Conservation (phyloP, 1,140 invertebrate species). For the Zaprionus kolodkinae region DNA sequence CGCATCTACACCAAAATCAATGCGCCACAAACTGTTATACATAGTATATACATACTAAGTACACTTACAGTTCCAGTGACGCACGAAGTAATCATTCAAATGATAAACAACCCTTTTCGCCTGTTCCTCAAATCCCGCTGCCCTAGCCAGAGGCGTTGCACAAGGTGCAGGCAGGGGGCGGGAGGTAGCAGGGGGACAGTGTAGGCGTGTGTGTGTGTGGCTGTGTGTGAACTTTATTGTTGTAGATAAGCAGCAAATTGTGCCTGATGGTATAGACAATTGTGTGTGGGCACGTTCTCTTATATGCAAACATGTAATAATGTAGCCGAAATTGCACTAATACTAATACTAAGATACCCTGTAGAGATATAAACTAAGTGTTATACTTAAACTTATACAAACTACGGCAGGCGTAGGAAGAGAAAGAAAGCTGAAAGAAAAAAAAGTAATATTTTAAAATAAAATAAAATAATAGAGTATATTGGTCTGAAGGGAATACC, state of each 20-base stretch:
- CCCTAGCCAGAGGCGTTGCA: background rate
- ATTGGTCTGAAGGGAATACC: no score
- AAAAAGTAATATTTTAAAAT: no score
- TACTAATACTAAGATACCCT: conserved; percentile 2
- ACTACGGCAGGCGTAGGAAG: no score
- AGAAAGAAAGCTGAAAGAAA: background rate
- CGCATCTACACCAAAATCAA: conserved; percentile 17
- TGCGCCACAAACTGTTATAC: conserved; percentile 19
- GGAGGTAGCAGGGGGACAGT: background rate
- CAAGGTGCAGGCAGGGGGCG: background rate
- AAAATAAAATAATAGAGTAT: no score
- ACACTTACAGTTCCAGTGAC: conserved; percentile 10
- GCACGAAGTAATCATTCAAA: conserved; percentile 32
- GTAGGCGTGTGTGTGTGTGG: conserved; percentile 6
- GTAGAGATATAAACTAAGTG: background rate
- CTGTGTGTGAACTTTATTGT: conserved; percentile 12
- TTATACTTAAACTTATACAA: no score
- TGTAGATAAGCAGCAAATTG: conserved; percentile 32
- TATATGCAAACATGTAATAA: conserved; percentile 1
- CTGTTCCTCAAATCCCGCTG: background rate
- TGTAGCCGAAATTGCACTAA: background rate
- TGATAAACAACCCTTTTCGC: conserved; percentile 36
- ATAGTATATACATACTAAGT: background rate
- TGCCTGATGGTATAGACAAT: conserved; percentile 24
- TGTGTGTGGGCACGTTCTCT: conserved; percentile 16